Percentiles rank a stretch among this genome's conserved stretches.
Evolutionary conservation across 2,113 vertebrate genomes (phyloP).

Genomic region (Mola mola): DNA sequence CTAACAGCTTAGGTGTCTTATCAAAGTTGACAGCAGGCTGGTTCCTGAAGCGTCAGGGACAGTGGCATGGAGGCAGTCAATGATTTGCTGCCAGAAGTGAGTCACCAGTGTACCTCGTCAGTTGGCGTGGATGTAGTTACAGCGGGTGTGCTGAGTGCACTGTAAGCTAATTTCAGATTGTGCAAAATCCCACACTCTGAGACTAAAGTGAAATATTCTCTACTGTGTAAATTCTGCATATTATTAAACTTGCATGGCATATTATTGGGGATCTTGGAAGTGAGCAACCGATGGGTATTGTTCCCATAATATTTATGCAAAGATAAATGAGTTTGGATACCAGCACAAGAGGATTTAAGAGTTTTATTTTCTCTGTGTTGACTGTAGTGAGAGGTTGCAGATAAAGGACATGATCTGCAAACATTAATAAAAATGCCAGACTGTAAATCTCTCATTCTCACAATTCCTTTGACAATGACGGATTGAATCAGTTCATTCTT

Average conservation of each 20-base stretch:
- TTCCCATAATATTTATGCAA: background rate
- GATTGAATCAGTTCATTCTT: conserved; percentile 39
- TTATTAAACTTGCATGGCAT: background rate
- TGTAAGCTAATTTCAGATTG: conserved; percentile 22
- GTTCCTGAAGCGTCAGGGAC: background rate
- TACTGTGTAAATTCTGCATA: background rate
- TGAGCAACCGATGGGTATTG: background rate
- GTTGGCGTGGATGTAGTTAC: conserved; percentile 19
- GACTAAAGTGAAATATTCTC: background rate
- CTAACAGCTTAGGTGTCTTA: conserved; percentile 32
- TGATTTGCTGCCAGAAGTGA: conserved; percentile 42
- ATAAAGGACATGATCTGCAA: background rate
- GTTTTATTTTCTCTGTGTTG: background rate
- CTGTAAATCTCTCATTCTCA: background rate
- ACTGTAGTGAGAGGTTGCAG: background rate
- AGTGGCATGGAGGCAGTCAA: conserved; percentile 39
- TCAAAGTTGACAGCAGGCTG: conserved; percentile 19
- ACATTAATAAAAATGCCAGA: background rate
- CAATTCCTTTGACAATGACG: conserved; percentile 3
- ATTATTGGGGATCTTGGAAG: background rate
- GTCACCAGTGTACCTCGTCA: conserved; percentile 35
- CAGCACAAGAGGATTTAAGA: background rate
- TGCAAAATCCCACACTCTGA: conserved; percentile 13
- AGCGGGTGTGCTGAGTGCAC: conserved; percentile 33
- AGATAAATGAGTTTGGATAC: background rate